Evolutionary conservation across 2,888 invertebrate species (phyloP).

Genomic region (Siphlonurus alternatus): DNA sequence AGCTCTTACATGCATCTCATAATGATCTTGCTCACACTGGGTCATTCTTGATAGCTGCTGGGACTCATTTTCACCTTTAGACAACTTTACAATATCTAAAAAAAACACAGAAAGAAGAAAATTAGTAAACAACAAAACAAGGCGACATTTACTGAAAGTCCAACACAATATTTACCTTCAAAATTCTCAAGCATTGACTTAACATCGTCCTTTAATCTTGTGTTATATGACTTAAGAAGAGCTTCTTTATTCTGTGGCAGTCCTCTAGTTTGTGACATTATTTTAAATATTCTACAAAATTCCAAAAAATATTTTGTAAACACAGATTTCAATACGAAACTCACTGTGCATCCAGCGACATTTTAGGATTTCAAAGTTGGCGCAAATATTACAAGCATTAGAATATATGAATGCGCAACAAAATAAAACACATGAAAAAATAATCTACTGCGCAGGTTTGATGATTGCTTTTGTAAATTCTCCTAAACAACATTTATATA

Average conservation of each 20-base stretch:
- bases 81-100: constrained; percentile 75
- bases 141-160: constrained; percentile 1
- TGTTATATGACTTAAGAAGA: constrained; percentile 83
- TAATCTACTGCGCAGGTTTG: not conserved
- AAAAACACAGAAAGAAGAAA: constrained; percentile 15
- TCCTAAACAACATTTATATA: not conserved
- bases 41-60: constrained; percentile 73
- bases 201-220: constrained; percentile 87
- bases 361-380: too few species aligned
- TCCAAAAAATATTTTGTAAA: too few species aligned
- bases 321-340: too few species aligned
- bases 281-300: too few species aligned
- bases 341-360: too few species aligned
- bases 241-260: constrained; percentile 91
- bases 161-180: constrained; percentile 44
- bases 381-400: too few species aligned
- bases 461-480: not conserved
- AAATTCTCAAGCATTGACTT: constrained; percentile 97
- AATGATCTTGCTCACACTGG: constrained; percentile 88
- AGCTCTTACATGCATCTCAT: constrained; percentile 92
- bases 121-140: not conserved
- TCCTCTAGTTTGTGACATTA: constrained; percentile 17
- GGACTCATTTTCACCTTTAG: constrained; percentile 70
- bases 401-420: too few species aligned
- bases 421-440: too few species aligned